Percentiles rank a stretch among this genome's conserved stretches.
Conservation (phyloP, 2,113 vertebrate species). For the Lasiurus cinereus region DNA sequence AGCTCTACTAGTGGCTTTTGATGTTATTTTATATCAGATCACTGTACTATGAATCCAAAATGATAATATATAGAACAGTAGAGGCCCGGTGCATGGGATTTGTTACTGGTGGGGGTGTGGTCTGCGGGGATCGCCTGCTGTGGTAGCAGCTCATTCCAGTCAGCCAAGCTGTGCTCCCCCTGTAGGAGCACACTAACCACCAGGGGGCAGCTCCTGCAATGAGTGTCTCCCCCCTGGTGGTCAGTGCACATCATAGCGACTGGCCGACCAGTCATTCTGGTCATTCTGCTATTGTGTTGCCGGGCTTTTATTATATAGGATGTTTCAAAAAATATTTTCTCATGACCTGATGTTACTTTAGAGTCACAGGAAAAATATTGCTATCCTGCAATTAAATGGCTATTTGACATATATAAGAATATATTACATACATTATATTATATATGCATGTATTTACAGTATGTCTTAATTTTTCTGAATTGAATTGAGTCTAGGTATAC, state of each 20-base stretch:
- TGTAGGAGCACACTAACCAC: no score
- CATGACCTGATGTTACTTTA: neutral
- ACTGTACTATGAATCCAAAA: neutral
- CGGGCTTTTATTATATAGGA: no score
- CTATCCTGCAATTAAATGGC: neutral
- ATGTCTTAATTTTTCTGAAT: neutral
- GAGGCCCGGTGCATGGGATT: no score
- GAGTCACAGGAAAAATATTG: neutral
- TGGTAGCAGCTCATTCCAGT: no score
- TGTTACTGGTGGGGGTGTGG: no score
- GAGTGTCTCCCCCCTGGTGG: no score
- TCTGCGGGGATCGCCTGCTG: no score
- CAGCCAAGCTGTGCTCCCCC: no score
- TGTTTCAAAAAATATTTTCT: conserved; percentile 3
- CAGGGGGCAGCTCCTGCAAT: no score
- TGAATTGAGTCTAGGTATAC: neutral
- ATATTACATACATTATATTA: neutral
- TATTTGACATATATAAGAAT: neutral
- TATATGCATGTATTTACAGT: neutral
- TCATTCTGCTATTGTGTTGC: no score
- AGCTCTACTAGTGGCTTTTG: neutral
- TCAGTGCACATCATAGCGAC: fast-evolving
- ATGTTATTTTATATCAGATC: neutral
- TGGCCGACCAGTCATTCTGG: no score
- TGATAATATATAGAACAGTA: neutral